Evolutionary conservation across 2,113 vertebrate genomes (phyloP).

Genomic region (Hydrochoerus hydrochaeris): DNA sequence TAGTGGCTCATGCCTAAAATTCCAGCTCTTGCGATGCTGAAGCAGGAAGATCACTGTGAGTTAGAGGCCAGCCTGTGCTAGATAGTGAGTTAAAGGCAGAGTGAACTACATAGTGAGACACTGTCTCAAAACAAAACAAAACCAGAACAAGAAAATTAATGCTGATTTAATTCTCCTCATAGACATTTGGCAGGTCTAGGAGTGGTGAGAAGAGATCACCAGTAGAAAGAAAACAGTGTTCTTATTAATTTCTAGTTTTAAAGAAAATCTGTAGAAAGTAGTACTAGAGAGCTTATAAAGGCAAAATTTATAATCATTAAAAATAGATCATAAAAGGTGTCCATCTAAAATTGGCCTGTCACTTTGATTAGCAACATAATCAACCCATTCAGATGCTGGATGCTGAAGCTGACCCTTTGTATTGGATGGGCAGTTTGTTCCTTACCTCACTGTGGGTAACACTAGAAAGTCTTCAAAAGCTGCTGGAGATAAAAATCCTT

Average conservation of each 20-base stretch:
- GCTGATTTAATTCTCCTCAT: background rate
- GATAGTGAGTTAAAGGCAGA: too few relatives aligned
- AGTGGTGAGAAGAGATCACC: background rate
- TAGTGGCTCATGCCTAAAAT: too few relatives aligned
- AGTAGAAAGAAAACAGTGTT: background rate
- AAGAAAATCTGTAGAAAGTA: background rate
- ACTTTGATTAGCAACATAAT: background rate
- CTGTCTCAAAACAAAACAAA: too few relatives aligned
- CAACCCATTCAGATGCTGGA: slow-evolving; percentile 93
- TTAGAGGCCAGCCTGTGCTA: too few relatives aligned
- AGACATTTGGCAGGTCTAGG: background rate
- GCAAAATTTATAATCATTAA: background rate
- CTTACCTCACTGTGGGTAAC: background rate
- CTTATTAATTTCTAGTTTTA: background rate
- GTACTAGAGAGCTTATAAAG: background rate
- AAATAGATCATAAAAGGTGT: background rate
- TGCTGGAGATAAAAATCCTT: background rate
- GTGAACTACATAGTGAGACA: too few relatives aligned
- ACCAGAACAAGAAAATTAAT: background rate
- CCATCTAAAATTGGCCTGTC: background rate
- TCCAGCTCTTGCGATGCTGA: too few relatives aligned
- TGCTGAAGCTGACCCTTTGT: slow-evolving; percentile 92
- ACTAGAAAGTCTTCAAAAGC: background rate
- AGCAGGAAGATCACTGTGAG: too few relatives aligned
- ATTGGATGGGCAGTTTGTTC: slow-evolving; percentile 87